Conservation (phyloP, 2,797 vertebrate species). For the Buceros bicornis region DNA sequence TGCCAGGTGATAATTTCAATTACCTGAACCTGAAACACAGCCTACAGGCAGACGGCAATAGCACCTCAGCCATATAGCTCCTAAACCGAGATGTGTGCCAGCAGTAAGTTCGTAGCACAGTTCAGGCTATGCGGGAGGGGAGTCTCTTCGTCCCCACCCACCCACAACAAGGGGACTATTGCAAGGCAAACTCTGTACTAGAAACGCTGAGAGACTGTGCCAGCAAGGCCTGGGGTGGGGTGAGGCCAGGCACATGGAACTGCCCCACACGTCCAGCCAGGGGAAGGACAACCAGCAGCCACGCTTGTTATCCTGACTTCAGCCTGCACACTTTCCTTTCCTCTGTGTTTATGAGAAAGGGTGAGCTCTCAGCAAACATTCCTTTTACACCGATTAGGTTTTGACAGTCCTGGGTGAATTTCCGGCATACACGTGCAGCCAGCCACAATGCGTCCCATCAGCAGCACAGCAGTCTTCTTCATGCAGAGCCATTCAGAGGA, state of each 20-base stretch:
- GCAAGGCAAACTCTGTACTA: not conserved
- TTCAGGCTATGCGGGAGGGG: not conserved
- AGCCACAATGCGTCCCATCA: fast-evolving
- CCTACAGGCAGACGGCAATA: fast-evolving
- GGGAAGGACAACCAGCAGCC: not conserved
- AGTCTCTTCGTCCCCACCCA: not conserved
- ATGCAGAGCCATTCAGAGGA: not conserved
- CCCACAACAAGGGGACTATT: not conserved
- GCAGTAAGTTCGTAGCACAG: fast-evolving
- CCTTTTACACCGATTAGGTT: not conserved
- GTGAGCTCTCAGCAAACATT: not conserved
- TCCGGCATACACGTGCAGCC: fast-evolving
- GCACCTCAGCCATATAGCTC: not conserved
- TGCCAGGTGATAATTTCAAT: not conserved
- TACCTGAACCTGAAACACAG: not conserved
- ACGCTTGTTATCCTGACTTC: fast-evolving
- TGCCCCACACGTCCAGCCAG: fast-evolving
- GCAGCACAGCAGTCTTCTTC: not conserved
- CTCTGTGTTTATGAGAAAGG: not conserved
- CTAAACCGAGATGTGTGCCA: not conserved
- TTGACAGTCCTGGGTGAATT: not conserved
- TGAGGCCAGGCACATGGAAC: not conserved
- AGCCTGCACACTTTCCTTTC: not conserved
- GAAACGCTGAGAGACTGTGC: not conserved
- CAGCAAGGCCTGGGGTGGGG: not conserved